These are phyloP conservation scores for Microctonus hyperodae DNA, from an alignment of 2,888 invertebrate genomes.

Conservation along the genomic window DNA sequence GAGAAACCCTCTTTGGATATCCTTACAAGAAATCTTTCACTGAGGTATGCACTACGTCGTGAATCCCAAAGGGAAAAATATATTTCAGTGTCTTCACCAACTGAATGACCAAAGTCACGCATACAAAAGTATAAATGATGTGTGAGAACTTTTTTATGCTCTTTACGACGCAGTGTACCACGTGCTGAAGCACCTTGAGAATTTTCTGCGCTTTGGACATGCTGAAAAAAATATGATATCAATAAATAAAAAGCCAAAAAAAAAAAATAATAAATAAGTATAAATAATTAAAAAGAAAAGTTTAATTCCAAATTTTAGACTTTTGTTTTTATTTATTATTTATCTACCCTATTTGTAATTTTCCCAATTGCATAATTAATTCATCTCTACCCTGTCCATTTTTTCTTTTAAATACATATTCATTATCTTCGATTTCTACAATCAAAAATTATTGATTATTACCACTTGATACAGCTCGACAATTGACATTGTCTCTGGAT, in stretches of 20 bases:
- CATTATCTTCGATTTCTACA: no score
- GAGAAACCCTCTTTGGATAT: slow-evolving; percentile 91
- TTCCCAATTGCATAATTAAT: no score
- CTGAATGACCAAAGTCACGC: slow-evolving; percentile 86
- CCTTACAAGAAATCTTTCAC: slow-evolving; percentile 88
- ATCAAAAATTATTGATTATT: slow-evolving; percentile 56
- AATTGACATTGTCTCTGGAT: slow-evolving; percentile 87
- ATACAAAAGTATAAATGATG: slow-evolving; percentile 88
- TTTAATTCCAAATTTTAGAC: neutral
- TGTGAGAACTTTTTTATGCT: slow-evolving; percentile 69
- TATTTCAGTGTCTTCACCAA: slow-evolving; percentile 87
- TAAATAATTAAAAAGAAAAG: neutral
- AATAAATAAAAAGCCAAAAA: no score
- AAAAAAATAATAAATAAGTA: neutral
- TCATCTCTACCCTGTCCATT: no score
- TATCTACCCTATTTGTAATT: no score
- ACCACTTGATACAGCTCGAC: slow-evolving; percentile 90
- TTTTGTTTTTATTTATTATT: no score
- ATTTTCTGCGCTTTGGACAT: slow-evolving; percentile 67
- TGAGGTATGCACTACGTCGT: slow-evolving; percentile 78
- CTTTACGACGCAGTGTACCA: slow-evolving; percentile 68
- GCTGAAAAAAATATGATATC: slow-evolving; percentile 63
- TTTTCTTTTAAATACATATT: no score
- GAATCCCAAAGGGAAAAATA: slow-evolving; percentile 88
- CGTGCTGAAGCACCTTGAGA: slow-evolving; percentile 65